Conservation (phyloP, 2,797 vertebrate species). For the Phrynocephalus forsythii region DNA sequence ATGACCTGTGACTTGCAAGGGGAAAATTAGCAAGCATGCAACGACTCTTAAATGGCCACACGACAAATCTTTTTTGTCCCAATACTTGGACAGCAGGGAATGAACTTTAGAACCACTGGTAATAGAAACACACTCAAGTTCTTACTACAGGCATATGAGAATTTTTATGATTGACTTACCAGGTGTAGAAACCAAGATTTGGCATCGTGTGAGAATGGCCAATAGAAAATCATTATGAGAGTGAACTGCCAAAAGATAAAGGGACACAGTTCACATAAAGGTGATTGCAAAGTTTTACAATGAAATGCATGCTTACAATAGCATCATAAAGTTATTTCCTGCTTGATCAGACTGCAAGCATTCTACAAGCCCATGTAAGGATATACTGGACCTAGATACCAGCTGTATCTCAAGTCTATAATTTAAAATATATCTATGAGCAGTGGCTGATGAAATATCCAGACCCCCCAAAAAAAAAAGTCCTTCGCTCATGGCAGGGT, state of each 20-base stretch:
- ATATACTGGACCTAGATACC: not conserved
- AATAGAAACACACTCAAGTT: not conserved
- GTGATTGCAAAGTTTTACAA: not conserved
- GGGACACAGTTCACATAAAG: constrained; percentile 8
- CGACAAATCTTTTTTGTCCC: too few species aligned
- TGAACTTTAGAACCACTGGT: not conserved
- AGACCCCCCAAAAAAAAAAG: not conserved
- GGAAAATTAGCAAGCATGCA: too few species aligned
- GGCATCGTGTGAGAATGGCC: constrained; percentile 96
- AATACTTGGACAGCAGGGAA: not conserved
- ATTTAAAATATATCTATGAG: not conserved
- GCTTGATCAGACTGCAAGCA: not conserved
- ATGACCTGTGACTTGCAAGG: too few species aligned
- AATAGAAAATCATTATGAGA: constrained; percentile 97
- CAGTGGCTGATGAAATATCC: not conserved
- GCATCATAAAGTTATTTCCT: not conserved
- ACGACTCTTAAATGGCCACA: too few species aligned
- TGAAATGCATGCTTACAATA: not conserved
- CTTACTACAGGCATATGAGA: not conserved
- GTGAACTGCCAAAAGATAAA: constrained; percentile 83
- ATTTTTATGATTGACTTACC: constrained; percentile 75
- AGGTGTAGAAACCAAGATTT: constrained; percentile 92
- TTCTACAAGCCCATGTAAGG: not conserved
- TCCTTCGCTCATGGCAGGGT: not conserved
- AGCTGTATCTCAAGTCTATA: not conserved